Percentiles rank a stretch among this genome's conserved stretches.
These are phyloP conservation scores for Acronicta aceris DNA, from an alignment of 2,888 invertebrate species.

Conservation along the genomic window DNA sequence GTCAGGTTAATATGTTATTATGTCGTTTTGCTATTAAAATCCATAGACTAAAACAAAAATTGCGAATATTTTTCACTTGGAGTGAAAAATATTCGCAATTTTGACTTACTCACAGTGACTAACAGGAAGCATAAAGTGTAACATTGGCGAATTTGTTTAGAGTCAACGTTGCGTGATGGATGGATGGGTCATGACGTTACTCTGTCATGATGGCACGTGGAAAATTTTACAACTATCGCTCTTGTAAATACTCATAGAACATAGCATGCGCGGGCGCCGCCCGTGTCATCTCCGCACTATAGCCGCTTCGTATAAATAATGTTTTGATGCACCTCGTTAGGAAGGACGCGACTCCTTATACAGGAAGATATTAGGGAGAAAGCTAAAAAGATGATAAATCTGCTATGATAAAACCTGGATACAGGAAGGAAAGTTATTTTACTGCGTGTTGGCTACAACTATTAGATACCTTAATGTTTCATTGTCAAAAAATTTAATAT, in stretches of 20 bases:
- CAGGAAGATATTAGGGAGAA: no score
- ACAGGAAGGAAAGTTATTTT: no score
- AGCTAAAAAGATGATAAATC: neutral
- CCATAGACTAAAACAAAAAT: neutral
- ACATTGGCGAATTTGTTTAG: constrained; percentile 65
- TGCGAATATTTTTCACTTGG: constrained; percentile 27
- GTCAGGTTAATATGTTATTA: no score
- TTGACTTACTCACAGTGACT: constrained; percentile 35
- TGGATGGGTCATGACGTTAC: constrained; percentile 61
- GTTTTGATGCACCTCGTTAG: neutral
- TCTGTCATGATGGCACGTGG: constrained; percentile 60
- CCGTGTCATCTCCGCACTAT: neutral
- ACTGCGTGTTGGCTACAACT: no score
- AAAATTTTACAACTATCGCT: constrained; percentile 61
- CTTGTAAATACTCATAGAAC: constrained; percentile 33
- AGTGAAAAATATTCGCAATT: constrained; percentile 24
- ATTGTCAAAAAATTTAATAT: no score
- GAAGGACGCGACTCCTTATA: neutral
- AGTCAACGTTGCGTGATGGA: constrained; percentile 69
- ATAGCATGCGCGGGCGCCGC: neutral
- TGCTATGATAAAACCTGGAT: no score
- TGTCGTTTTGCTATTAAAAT: neutral
- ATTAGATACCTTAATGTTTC: no score
- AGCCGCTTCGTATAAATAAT: neutral
- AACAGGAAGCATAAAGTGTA: constrained; percentile 42